Evolutionary conservation across 2,888 invertebrate species (phyloP).

Genomic region (Acrobasis repandana): DNA sequence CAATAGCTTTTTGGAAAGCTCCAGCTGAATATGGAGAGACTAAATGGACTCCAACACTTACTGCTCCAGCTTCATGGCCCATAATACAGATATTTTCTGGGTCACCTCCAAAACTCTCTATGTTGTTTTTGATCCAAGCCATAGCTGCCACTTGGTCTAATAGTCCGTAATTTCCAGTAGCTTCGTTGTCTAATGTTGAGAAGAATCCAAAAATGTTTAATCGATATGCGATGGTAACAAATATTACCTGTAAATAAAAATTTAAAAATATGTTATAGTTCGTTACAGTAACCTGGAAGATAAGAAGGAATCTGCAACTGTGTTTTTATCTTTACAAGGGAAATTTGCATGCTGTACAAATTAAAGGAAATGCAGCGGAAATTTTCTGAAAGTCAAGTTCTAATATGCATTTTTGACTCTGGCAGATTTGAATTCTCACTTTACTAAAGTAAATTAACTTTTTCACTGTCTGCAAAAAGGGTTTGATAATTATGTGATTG

Average conservation of each 20-base stretch:
- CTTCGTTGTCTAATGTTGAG: constrained; percentile 89
- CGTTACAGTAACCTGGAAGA: too few species aligned
- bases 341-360: too few species aligned
- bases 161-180: constrained; percentile 90
- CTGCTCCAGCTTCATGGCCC: constrained; percentile 91
- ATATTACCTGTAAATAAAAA: constrained; percentile 83
- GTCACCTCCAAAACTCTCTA: constrained; percentile 89
- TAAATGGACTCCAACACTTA: constrained; percentile 90
- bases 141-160: constrained; percentile 92
- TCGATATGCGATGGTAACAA: constrained; percentile 90
- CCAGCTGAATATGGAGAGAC: constrained; percentile 86
- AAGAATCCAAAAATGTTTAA: constrained; percentile 93
- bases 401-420: too few species aligned
- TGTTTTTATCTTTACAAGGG: too few species aligned
- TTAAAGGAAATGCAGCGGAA: too few species aligned
- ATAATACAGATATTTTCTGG: constrained; percentile 89
- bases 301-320: too few species aligned
- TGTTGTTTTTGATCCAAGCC: constrained; percentile 90
- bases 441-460: too few species aligned
- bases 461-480: too few species aligned
- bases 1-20: constrained; percentile 89
- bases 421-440: too few species aligned
- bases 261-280: constrained; percentile 7
- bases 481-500: too few species aligned
- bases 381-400: too few species aligned